Evolutionary conservation across 2,888 invertebrate species (phyloP).

Genomic region (Luffia ferchaultella): DNA sequence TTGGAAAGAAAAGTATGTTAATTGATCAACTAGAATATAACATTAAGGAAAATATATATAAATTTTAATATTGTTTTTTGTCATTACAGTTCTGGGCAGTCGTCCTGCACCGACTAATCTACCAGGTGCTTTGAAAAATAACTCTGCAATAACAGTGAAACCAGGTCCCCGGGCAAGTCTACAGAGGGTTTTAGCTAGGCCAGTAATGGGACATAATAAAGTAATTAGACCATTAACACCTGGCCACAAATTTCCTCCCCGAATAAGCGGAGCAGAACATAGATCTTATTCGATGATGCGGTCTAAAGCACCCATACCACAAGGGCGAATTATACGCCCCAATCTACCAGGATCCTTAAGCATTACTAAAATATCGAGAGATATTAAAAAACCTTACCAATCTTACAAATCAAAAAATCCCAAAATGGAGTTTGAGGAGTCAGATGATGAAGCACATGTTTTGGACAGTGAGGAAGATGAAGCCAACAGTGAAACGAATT

Average conservation of each 20-base stretch:
- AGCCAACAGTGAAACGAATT: neutral
- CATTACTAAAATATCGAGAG: slow-evolving; percentile 48
- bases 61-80: neutral
- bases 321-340: slow-evolving; percentile 36
- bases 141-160: slow-evolving; percentile 67
- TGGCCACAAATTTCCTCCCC: slow-evolving; percentile 46
- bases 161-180: slow-evolving; percentile 38
- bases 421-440: slow-evolving; percentile 37
- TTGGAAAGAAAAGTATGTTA: slow-evolving; percentile 49
- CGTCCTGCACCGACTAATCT: slow-evolving; percentile 43
- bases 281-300: slow-evolving; percentile 36
- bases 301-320: slow-evolving; percentile 32
- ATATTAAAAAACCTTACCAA: slow-evolving; percentile 31
- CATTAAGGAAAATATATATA: neutral
- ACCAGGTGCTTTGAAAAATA: slow-evolving; percentile 65
- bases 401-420: slow-evolving; percentile 24
- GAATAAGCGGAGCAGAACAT: slow-evolving; percentile 33
- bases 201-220: slow-evolving; percentile 39
- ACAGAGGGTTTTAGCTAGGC: slow-evolving; percentile 42
- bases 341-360: slow-evolving; percentile 48
- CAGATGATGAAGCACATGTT: slow-evolving; percentile 49
- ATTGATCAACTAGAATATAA: neutral
- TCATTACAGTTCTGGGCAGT: slow-evolving; percentile 38
- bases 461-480: slow-evolving; percentile 52
- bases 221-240: slow-evolving; percentile 38